Conservation (phyloP, 2,113 vertebrate genomes). For the Notarius quadriscutis region DNA sequence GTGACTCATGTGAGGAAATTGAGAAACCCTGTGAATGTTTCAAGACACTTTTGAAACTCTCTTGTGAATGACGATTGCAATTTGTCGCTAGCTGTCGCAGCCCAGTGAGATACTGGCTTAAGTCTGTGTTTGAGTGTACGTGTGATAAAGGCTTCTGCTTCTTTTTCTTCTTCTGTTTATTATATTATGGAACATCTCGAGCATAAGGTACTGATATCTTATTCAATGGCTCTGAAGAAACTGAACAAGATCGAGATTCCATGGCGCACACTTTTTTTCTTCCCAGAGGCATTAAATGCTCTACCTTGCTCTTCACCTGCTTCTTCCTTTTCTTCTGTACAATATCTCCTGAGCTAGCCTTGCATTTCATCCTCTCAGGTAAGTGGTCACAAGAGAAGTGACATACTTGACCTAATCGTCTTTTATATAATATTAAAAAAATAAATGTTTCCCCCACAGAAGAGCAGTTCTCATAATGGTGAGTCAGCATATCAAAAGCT, state of each 20-base stretch:
- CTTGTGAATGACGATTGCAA: too few relatives aligned
- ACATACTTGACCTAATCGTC: conserved; percentile 35
- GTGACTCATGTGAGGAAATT: too few relatives aligned
- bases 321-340: neutral
- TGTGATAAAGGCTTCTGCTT: too few relatives aligned
- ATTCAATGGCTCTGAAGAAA: neutral
- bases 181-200: conserved; percentile 33
- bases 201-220: conserved; percentile 20
- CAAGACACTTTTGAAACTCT: too few relatives aligned
- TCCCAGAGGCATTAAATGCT: neutral
- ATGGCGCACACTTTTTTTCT: conserved; percentile 10
- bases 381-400: conserved; percentile 34
- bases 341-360: conserved; percentile 18
- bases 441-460: conserved; percentile 10
- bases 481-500: conserved; percentile 29
- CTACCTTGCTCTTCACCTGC: conserved; percentile 7
- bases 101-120: too few relatives aligned
- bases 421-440: conserved; percentile 43
- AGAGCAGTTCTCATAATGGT: conserved; percentile 16
- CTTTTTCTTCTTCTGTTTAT: conserved; percentile 1
- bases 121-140: too few relatives aligned
- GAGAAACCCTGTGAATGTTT: too few relatives aligned
- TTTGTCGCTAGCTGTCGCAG: too few relatives aligned
- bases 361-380: conserved; percentile 30
- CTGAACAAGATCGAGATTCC: neutral